Evolutionary conservation across 2,888 invertebrate genomes (phyloP), one percentile per base, ranked within the genome.

Genomic region (Nipponacmea schrenckii): DNA sequence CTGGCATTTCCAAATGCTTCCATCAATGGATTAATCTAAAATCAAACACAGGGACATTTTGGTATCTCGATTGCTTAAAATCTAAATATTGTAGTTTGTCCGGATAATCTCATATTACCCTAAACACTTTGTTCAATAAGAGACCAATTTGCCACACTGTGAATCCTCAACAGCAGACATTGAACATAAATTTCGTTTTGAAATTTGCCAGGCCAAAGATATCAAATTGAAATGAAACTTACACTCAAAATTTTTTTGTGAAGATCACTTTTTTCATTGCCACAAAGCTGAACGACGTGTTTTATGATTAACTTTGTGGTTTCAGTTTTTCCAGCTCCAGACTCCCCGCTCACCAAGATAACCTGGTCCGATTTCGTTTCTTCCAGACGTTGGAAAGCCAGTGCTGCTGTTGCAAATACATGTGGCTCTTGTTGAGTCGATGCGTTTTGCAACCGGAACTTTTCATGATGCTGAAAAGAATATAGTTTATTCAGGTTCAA

Each of bases 281-380:
- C 70, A 44, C 76, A 76, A 39, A 81, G 67, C 45, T 78, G 69
- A 27, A 83, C 77, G 24, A 85, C 64, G 69, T 85, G 84, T 12
- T 77, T 66, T 15, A 84, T 74, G 74, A 85, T 72, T 20, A 75
- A 70, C 67, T 84, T 84, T 8, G 83, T 77, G 68, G 77, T 80
- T 67, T 88, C 87, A 3, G 88, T 88, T 71, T 88, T 88, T 2
- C 88, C 88, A 0, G 86, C 78, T 0, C 88, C 85, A 0, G 83
- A 83, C 68, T 85, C 85, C 1, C 85, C 85, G 45, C 79, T 80
- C 56, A 84, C 80, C 56, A 83, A 66, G 26, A 85, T 79, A 17
- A 75, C 74, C 70, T 76, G 76, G 39, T 74, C 62, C 24, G 20
- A 46, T 26, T 62, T 24, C 3, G 66, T 62, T 10, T 68, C 65